Evolutionary conservation across 2,113 vertebrate genomes (phyloP).

Genomic region (Lonchura striata): DNA sequence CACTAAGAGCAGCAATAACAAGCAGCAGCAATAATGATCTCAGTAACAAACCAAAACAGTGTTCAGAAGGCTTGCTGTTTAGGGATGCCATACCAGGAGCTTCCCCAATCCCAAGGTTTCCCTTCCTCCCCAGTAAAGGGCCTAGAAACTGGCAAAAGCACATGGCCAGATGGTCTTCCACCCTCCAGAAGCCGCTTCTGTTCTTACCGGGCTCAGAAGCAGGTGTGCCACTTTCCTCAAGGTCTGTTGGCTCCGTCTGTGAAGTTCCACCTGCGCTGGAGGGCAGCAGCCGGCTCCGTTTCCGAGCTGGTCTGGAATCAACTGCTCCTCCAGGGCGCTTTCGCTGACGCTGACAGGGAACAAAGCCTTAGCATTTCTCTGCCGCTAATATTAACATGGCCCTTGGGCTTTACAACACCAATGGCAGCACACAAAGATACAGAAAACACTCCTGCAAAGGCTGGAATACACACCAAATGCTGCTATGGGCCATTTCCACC

Average conservation of each 20-base stretch:
- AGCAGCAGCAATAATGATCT: background rate
- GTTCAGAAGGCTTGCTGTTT: too few relatives aligned
- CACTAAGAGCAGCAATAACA: background rate
- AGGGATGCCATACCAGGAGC: too few relatives aligned
- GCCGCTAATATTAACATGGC: accelerated
- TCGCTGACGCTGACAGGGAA: background rate
- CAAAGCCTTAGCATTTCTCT: background rate
- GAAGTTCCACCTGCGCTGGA: conserved; percentile 35
- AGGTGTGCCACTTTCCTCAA: conserved; percentile 62
- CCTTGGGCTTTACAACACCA: background rate
- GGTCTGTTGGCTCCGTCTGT: conserved; percentile 66
- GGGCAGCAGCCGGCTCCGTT: conserved; percentile 32
- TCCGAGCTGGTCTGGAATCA: conserved; percentile 55
- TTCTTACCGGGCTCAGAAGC: background rate
- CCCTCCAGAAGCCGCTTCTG: background rate
- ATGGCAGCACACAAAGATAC: too few relatives aligned
- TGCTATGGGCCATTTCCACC: background rate
- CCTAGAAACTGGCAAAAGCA: too few relatives aligned
- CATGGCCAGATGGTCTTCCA: too few relatives aligned
- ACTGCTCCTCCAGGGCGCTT: conserved; percentile 62
- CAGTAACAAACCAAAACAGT: background rate
- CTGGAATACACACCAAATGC: accelerated
- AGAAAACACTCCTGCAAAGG: too few relatives aligned
- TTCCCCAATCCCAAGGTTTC: too few relatives aligned
- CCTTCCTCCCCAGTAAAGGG: too few relatives aligned